These are phyloP conservation scores for Pollenia labialis DNA, from an alignment of 2,888 invertebrate genomes.

Conservation along the genomic window DNA sequence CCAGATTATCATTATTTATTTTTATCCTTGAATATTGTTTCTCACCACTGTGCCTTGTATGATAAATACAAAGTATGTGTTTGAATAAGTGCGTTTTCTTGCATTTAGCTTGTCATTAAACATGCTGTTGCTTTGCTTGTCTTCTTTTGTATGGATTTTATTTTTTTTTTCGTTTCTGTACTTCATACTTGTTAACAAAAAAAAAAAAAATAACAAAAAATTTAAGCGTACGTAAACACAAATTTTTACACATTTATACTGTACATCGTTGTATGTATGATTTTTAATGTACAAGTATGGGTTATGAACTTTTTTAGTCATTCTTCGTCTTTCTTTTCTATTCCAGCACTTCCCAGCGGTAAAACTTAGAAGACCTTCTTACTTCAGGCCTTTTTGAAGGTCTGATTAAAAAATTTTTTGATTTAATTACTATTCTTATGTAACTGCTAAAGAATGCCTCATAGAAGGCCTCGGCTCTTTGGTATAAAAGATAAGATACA, in stretches of 20 bases:
- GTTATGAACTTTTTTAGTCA: conserved; percentile 60
- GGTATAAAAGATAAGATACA: too few relatives aligned
- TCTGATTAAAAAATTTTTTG: too few relatives aligned
- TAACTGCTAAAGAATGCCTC: too few relatives aligned
- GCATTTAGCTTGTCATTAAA: conserved; percentile 60
- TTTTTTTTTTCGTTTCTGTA: conserved; percentile 38
- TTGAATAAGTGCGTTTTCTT: conserved; percentile 46
- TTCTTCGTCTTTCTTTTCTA: conserved; percentile 63
- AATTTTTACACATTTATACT: conserved; percentile 23
- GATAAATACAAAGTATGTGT: conserved; percentile 2
- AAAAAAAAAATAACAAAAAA: conserved; percentile 35
- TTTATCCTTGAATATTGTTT: neutral
- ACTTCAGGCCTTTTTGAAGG: too few relatives aligned
- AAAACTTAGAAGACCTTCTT: too few relatives aligned
- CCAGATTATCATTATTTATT: too few relatives aligned
- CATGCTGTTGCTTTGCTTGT: conserved; percentile 56
- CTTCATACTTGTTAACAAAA: conserved; percentile 57
- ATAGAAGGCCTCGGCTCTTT: too few relatives aligned
- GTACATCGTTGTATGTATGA: conserved; percentile 9
- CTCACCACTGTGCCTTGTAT: conserved; percentile 39
- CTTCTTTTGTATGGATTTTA: conserved; percentile 61
- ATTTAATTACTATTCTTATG: too few relatives aligned
- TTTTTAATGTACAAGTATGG: conserved; percentile 57
- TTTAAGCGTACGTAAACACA: conserved; percentile 47
- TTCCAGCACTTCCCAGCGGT: conserved; percentile 53